Conservation (phyloP, 2,797 vertebrate genomes). For the Taenioides sp. region DNA sequence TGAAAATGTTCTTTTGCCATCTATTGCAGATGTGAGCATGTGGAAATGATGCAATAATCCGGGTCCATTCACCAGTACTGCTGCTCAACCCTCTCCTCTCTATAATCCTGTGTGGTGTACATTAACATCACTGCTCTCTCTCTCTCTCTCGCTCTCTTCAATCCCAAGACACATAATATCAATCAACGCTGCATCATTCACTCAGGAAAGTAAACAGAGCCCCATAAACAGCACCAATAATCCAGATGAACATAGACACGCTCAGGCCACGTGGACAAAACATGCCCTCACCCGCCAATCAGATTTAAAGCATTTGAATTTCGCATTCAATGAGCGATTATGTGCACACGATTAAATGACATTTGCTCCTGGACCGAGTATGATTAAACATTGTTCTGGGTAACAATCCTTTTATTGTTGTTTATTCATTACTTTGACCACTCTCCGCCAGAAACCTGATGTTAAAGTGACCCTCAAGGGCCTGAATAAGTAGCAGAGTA, state of each 20-base stretch:
- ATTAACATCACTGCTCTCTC: constrained; percentile 54
- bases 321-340: not conserved
- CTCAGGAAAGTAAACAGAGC: constrained; percentile 30
- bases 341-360: not conserved
- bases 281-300: not conserved
- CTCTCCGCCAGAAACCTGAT: not conserved
- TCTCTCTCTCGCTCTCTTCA: constrained; percentile 28
- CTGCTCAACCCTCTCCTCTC: constrained; percentile 15
- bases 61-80: constrained; percentile 55
- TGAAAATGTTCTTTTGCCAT: constrained; percentile 14
- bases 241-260: constrained; percentile 36
- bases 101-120: constrained; percentile 64
- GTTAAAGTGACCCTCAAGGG: constrained; percentile 4
- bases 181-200: constrained; percentile 52
- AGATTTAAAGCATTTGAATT: not conserved
- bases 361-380: not conserved
- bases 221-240: constrained; percentile 34
- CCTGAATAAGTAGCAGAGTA: no score
- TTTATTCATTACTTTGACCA: not conserved
- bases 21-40: constrained; percentile 46
- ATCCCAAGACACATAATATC: constrained; percentile 58
- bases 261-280: not conserved
- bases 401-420: not conserved
- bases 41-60: constrained; percentile 70
- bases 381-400: not conserved